Evolutionary conservation across 2,888 invertebrate genomes (phyloP), one percentile per base, ranked within the genome.

Genomic region (Cheilosia grossa): DNA sequence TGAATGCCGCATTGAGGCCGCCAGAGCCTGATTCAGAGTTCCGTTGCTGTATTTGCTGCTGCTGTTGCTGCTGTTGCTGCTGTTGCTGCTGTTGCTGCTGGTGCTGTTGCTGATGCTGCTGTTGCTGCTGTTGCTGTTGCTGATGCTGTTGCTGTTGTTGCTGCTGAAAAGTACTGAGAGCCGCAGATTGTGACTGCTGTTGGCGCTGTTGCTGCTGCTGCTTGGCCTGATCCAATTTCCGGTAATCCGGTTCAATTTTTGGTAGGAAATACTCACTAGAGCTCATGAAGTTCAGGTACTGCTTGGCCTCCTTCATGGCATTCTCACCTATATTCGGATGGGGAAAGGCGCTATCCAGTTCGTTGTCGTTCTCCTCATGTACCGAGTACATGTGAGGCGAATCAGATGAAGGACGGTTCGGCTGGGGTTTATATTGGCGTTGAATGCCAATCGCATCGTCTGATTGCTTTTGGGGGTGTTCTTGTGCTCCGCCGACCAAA

Each of bases 251-350:
- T 49, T 91, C 90, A 17, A 87, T 88, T 63, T 89, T 90, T 2
- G 91, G 91, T 78, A 91, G 66, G 73, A 91, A 91, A 75, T 91
- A 91, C 13, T 90, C 91, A 44, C 89, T 90, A 27, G 89, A 90
- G 81, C 90, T 89, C 91, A 91, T 91, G 67, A 91, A 91, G 47
- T 90, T 88, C 42, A 91, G 87, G 86, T 91, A 91, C 40, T 89
- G 89, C 79, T 91, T 89, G 0, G 91, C 91, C 63, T 91, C 90
- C 19, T 89, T 89, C 7, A 89, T 88, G 27, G 87, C 85, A 56
- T 63, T 88, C 59, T 87, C 83, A 10, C 85, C 75, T 9, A 64
- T 56, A 51, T 74, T 75, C 13, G 56, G 21, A n/a, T 78, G 70
- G 7, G 61, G n/a, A 33, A 27, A 49, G 37, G 61, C 37, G 37